These are phyloP conservation scores for Barbus barbus DNA, from an alignment of 2,113 vertebrate genomes.

Conservation along the genomic window DNA sequence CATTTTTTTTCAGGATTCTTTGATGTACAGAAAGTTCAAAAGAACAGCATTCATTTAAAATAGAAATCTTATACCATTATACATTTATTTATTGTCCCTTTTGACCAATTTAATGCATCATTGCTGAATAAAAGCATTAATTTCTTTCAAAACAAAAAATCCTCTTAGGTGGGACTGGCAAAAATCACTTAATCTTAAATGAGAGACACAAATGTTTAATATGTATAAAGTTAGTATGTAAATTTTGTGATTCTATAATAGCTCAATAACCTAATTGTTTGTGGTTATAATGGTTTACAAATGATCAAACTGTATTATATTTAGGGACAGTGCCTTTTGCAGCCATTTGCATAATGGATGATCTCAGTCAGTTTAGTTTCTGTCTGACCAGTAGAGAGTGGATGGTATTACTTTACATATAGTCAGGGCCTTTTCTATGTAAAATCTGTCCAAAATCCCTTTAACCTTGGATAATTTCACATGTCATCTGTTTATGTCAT, in stretches of 20 bases:
- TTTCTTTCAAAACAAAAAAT: neutral
- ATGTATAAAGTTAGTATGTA: neutral
- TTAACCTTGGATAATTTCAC: neutral
- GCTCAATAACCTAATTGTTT: no score
- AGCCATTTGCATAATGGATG: neutral
- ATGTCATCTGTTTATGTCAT: neutral
- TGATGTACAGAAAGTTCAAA: no score
- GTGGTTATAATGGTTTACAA: neutral
- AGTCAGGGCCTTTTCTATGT: neutral
- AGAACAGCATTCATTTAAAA: no score
- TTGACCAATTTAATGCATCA: no score
- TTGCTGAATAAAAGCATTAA: no score
- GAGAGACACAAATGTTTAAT: neutral
- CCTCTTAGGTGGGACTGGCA: neutral
- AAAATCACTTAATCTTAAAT: neutral
- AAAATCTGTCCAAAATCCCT: neutral
- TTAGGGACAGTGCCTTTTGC: neutral
- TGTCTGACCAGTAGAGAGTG: neutral
- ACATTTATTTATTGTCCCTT: no score
- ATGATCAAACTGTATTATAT: no score
- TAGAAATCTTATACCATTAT: no score
- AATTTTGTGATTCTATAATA: no score
- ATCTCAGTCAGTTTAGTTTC: neutral
- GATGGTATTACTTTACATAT: neutral
- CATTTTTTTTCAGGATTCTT: no score